Conservation (phyloP, 2,113 vertebrate genomes). For the Bos taurus region ARS-UCD2.0 NC_037352.1:2163501-2164000, state of each 20-base stretch:
- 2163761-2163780: neutral
- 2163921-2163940: neutral
- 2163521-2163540: neutral
- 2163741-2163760: neutral
- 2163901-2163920: neutral
- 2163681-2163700: neutral
- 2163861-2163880: neutral
- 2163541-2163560: neutral
- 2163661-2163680: neutral
- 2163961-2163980: neutral
- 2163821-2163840: neutral
- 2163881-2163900: neutral
- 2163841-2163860: neutral
- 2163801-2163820: neutral
- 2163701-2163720: neutral
- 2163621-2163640: neutral
- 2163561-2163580: neutral
- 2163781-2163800: neutral
- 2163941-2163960: neutral
- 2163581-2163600: neutral
- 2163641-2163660: neutral
- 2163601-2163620: neutral
- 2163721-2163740: neutral
- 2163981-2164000: neutral
- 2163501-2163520: neutral